phyloP scores from a whole-genome alignment of 2,888 invertebrate genomes.

The Halictus ligatus region DNA sequence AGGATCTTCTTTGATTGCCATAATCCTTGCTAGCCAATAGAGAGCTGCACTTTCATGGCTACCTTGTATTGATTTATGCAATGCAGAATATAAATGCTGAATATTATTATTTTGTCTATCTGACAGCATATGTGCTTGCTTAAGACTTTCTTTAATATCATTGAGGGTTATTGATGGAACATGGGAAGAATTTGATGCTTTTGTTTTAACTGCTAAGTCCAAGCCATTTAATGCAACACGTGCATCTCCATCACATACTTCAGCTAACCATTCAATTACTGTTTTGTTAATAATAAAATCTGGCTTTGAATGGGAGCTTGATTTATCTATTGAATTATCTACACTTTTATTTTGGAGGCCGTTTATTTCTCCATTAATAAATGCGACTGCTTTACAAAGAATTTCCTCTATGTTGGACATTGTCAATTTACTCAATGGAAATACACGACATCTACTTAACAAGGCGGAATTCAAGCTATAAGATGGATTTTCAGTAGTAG shows the following conservation, averaged over 20 bases:
- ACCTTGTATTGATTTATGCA: conserved; percentile 72
- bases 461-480: conserved; percentile 92
- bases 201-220: conserved; percentile 66
- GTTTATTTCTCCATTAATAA: conserved; percentile 75
- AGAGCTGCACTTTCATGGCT: conserved; percentile 69
- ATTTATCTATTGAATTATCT: conserved; percentile 13
- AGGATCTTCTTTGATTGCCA: conserved; percentile 75
- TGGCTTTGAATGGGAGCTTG: background rate
- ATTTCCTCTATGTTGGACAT: conserved; percentile 87
- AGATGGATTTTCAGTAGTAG: conserved; percentile 94
- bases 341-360: background rate
- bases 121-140: conserved; percentile 50
- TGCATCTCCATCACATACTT: conserved; percentile 72
- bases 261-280: conserved; percentile 68
- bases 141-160: conserved; percentile 68
- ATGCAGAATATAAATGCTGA: conserved; percentile 71
- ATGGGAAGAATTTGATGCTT: conserved; percentile 7
- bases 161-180: conserved; percentile 48
- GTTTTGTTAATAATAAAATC: conserved; percentile 63
- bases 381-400: conserved; percentile 86
- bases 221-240: conserved; percentile 68
- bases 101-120: conserved; percentile 61
- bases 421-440: conserved; percentile 89
- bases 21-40: conserved; percentile 75
- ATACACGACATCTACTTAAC: conserved; percentile 91